A percentile compares a stretch with the other conserved stretches of the same genome.
Conservation (phyloP, 2,797 vertebrate species). For the Poecile montanus region DNA sequence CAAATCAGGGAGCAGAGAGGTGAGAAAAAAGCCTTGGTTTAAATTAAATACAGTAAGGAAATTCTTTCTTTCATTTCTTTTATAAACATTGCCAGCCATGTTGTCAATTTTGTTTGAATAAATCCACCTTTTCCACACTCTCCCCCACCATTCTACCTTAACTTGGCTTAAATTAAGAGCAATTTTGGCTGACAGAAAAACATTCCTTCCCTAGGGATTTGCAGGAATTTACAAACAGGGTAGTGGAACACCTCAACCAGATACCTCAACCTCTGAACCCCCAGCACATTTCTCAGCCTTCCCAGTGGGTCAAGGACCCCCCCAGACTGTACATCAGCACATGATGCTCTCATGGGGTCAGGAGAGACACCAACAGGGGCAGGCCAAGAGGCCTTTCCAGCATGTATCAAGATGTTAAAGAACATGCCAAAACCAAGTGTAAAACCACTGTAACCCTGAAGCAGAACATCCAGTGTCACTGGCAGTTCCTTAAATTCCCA, state of each 20-base stretch:
- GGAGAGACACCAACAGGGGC: background rate
- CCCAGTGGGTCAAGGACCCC: background rate
- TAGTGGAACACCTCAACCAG: background rate
- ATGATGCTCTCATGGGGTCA: background rate
- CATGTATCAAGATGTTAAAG: background rate
- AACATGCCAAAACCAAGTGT: background rate
- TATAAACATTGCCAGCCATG: conserved; percentile 2
- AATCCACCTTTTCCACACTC: background rate
- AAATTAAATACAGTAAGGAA: background rate
- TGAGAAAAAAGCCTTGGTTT: background rate
- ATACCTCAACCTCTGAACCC: background rate
- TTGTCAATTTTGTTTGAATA: conserved; percentile 31
- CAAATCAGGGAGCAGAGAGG: background rate
- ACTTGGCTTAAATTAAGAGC: conserved; percentile 2
- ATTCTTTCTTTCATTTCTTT: conserved; percentile 27
- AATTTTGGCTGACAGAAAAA: background rate
- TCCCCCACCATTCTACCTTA: background rate
- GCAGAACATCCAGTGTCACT: background rate
- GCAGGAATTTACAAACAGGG: background rate
- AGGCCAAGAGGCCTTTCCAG: background rate
- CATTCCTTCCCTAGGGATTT: background rate
- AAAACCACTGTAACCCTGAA: background rate
- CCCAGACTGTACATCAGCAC: background rate
- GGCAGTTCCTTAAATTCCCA: background rate
- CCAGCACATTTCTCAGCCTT: background rate